phyloP scores from a whole-genome alignment of 2,113 vertebrate species.

The Petaurus breviceps region DNA sequence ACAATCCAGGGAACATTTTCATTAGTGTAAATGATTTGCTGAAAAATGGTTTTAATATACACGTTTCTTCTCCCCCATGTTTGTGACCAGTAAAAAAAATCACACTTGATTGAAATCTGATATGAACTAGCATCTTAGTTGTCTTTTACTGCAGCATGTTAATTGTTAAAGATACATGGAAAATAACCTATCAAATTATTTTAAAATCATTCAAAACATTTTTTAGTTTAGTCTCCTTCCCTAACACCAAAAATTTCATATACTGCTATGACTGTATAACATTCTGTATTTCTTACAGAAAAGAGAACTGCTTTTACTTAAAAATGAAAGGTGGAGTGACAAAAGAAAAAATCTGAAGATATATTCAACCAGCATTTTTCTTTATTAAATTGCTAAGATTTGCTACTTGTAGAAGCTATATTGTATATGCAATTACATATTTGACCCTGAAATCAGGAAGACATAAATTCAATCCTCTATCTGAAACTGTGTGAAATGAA shows the following conservation, averaged over 20 bases:
- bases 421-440: background rate
- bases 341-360: background rate
- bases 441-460: background rate
- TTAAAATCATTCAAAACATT: background rate
- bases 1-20: constrained; percentile 47
- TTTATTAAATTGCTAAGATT: background rate
- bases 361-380: background rate
- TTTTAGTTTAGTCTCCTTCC: background rate
- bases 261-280: background rate
- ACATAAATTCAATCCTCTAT: background rate
- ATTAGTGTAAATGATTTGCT: constrained; percentile 53
- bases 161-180: background rate
- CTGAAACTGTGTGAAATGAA: background rate
- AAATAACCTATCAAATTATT: background rate
- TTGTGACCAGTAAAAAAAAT: constrained; percentile 21
- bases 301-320: background rate
- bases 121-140: background rate
- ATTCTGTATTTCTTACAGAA: background rate
- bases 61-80: background rate
- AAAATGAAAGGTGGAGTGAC: background rate
- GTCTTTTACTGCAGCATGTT: background rate
- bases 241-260: background rate
- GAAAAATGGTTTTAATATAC: constrained; percentile 31
- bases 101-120: background rate
- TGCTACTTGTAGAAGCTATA: background rate